Conservation (phyloP, 2,888 invertebrate genomes). For the Dyspetes luteomarginatus region DNA sequence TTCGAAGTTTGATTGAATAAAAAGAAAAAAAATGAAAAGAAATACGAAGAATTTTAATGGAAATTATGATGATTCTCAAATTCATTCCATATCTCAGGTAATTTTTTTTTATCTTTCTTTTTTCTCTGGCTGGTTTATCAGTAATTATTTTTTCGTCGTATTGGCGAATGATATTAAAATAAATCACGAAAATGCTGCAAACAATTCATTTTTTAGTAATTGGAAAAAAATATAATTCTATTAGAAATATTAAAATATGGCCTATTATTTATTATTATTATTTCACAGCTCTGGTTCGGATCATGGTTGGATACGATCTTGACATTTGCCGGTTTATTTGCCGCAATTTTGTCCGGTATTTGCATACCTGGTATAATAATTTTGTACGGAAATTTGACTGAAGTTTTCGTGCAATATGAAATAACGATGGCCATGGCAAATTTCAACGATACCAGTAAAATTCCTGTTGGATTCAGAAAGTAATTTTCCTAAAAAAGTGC, state of each 20-base stretch:
- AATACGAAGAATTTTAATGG: not conserved
- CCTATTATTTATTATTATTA: not conserved
- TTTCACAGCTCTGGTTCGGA: constrained; percentile 47
- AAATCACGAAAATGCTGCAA: not conserved
- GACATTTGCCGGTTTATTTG: constrained; percentile 42
- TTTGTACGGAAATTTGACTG: constrained; percentile 54
- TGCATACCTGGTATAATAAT: constrained; percentile 55
- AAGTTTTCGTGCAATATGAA: constrained; percentile 56
- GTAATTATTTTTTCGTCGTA: not conserved
- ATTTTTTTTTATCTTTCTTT: not conserved
- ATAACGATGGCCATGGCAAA: constrained; percentile 29
- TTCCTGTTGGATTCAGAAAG: constrained; percentile 52
- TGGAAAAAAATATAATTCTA: not conserved
- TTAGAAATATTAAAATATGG: not conserved
- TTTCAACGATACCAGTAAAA: constrained; percentile 19
- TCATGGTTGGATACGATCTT: constrained; percentile 47
- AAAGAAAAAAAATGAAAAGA: constrained; percentile 11
- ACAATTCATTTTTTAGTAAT: no score
- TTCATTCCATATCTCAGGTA: constrained; percentile 29
- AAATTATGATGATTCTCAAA: constrained; percentile 5
- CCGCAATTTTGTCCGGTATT: constrained; percentile 49
- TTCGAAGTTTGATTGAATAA: not conserved
- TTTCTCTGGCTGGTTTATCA: not conserved
- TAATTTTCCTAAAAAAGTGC: not conserved
- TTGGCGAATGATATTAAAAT: not conserved